A percentile compares a stretch with the other conserved stretches of the same genome.
phyloP scores from a whole-genome alignment of 2,888 invertebrate species.

The Calliopum simillimum region DNA sequence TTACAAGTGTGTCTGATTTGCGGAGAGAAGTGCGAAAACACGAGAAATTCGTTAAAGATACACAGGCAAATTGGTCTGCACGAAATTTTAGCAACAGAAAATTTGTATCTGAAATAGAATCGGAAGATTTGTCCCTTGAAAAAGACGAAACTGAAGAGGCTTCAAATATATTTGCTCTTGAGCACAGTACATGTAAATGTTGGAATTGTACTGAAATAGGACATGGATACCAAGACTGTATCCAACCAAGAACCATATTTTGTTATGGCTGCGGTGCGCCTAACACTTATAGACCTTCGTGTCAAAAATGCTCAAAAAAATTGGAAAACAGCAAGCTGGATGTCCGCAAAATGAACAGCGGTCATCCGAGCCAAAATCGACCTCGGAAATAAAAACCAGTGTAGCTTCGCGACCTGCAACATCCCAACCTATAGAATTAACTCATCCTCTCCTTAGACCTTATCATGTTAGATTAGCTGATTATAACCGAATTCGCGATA shows the following conservation, averaged over 20 bases:
- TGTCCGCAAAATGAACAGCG: background rate
- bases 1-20: background rate
- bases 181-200: background rate
- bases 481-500: too few species aligned
- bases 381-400: background rate
- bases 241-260: conserved; percentile 3
- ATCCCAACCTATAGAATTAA: too few species aligned
- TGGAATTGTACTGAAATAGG: background rate
- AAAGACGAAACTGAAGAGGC: too few species aligned
- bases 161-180: too few species aligned
- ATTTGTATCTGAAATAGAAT: background rate
- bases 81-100: too few species aligned
- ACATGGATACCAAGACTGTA: background rate
- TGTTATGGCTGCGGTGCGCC: conserved; percentile 15
- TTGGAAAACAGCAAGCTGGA: background rate
- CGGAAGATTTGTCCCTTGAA: too few species aligned
- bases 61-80: too few species aligned
- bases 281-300: background rate
- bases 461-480: conserved; percentile 5
- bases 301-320: background rate
- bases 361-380: background rate
- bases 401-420: background rate
- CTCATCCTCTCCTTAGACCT: too few species aligned
- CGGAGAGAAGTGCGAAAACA: background rate
- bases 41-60: background rate